Base-by-base conservation (phyloP, 92 coral and sea anemone species). In the Bergia sp. region DNA sequence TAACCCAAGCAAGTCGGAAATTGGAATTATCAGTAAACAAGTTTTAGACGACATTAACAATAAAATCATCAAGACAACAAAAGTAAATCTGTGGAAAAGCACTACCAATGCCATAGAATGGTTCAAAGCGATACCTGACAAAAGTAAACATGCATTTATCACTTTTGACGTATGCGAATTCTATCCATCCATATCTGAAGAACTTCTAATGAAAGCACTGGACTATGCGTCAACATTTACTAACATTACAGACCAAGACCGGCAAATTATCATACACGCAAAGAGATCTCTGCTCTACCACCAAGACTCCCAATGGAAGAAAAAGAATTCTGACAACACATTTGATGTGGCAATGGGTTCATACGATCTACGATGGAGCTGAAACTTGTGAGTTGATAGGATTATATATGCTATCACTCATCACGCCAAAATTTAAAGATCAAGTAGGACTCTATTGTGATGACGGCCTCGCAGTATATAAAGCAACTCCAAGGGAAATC, bases 111-210 rank as follows among this genome's bases (percentile, higher is more conserved):
- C 71, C 71, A 64, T 64, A 64, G 71, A 64, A 64, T 64, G 71
- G 71, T 64, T 64, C 21, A 69, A 69, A 21, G 75, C 75, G 75
- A 69, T 69, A 69, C 75, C 75, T 69, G 75, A 69, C 39, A 69
- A 69, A 69, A 69, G 75, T 23, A 43, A 69, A 81, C 91, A 80
- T 7, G 80, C 91, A 42, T 88, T 88, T 74, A 88, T 88, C 66
- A 88, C 86, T 50, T 88, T 88, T 65, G 87, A 80, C 53, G 87
- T 81, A 74, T 88, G 91, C 43, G 53, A 81, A 53, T 88, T 81
- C 72, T 88, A 88, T 40, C 90, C 80, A 72, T 88, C 90, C n/a
- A 88, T 88, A 66, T 78, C 90, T 29, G 90, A 88, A 66, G 64
- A 88, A 9, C 91, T 80, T 37, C 91, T 88, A 66, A 66, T 66